Evolutionary conservation across 1,140 invertebrate species (phyloP).

Genomic region (Oedothorax gibbosus): DNA sequence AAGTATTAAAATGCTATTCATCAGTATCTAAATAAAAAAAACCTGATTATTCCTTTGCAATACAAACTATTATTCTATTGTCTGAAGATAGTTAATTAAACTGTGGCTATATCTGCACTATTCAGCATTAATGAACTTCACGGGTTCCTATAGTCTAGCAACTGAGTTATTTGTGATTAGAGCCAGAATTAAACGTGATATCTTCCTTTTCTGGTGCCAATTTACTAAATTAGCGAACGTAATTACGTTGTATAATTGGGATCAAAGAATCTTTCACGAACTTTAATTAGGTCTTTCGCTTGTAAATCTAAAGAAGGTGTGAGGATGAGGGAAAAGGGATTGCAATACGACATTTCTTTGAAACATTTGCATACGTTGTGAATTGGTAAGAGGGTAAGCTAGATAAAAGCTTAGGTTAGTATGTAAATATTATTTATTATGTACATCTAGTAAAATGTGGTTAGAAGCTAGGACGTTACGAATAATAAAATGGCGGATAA

Average conservation of each 20-base stretch:
- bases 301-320: not conserved
- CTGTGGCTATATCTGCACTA: too few relatives aligned
- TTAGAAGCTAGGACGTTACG: too few relatives aligned
- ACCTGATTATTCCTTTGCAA: too few relatives aligned
- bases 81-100: too few relatives aligned
- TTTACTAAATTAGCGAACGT: not conserved
- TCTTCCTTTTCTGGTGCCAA: not conserved
- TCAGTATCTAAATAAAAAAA: too few relatives aligned
- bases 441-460: too few relatives aligned
- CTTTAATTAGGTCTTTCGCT: not conserved
- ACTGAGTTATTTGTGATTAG: not conserved
- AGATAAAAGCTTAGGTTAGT: too few relatives aligned
- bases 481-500: slow-evolving; percentile 47
- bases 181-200: not conserved
- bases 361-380: not conserved
- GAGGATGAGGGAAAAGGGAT: not conserved
- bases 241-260: not conserved
- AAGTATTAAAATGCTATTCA: too few relatives aligned
- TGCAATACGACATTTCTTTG: slow-evolving; percentile 31
- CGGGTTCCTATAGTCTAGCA: too few relatives aligned
- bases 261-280: not conserved
- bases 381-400: not conserved
- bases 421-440: too few relatives aligned
- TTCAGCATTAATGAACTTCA: too few relatives aligned
- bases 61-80: too few relatives aligned